These are phyloP conservation scores for Centrocercus urophasianus DNA, from an alignment of 2,113 vertebrate genomes.

Conservation along the genomic window DNA sequence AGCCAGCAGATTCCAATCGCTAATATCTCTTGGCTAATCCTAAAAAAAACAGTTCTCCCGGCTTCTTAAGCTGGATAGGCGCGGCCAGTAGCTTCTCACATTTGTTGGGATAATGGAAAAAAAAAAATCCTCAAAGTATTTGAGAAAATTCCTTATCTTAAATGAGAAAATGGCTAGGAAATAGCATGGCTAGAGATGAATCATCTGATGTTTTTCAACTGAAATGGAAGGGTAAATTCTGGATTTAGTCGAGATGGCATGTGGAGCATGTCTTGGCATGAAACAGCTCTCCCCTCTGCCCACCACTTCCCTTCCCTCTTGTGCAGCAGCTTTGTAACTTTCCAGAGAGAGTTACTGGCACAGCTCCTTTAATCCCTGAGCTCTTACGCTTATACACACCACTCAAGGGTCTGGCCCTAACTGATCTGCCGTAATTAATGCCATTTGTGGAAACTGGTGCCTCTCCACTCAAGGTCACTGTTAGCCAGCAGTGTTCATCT, in stretches of 20 bases:
- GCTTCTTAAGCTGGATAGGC: neutral
- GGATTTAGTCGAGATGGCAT: conserved; percentile 18
- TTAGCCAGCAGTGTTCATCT: conserved; percentile 8
- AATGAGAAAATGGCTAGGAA: conserved; percentile 46
- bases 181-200: conserved; percentile 54
- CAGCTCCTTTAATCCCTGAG: conserved; percentile 41
- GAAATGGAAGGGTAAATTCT: conserved; percentile 21
- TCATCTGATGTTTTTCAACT: conserved; percentile 29
- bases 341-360: conserved; percentile 66
- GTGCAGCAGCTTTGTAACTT: conserved; percentile 47
- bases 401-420: neutral
- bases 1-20: conserved; percentile 37
- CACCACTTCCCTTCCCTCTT: neutral
- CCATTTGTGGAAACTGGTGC: conserved; percentile 30
- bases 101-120: neutral
- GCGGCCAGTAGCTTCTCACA: neutral
- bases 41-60: neutral
- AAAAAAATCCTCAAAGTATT: conserved; percentile 31
- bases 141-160: conserved; percentile 42
- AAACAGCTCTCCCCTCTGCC: conserved; percentile 10
- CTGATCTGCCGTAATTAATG: conserved; percentile 38
- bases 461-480: conserved; percentile 40
- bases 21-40: conserved; percentile 26
- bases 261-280: conserved; percentile 49
- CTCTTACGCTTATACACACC: neutral